Conservation (phyloP, 2,797 vertebrate species). For the Ptychadena robeensis region DNA sequence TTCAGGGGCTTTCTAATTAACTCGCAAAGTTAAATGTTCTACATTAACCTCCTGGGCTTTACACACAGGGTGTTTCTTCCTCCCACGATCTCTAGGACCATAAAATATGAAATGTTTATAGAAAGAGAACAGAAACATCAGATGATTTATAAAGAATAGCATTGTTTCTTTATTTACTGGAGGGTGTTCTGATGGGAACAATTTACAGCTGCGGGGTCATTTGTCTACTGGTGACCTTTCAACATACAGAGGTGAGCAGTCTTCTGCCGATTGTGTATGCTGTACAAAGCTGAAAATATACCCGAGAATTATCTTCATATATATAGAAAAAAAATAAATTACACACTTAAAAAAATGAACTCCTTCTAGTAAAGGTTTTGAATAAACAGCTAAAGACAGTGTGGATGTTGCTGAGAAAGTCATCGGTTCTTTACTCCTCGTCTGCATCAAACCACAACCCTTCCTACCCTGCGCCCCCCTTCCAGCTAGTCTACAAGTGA, state of each 20-base stretch:
- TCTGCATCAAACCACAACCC: not conserved
- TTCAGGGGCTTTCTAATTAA: no score
- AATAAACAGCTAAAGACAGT: slow-evolving; percentile 12
- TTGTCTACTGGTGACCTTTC: not conserved
- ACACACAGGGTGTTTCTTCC: no score
- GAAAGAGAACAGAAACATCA: not conserved
- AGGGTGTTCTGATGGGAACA: not conserved
- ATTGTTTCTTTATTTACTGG: not conserved
- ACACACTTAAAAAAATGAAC: not conserved
- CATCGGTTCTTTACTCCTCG: not conserved
- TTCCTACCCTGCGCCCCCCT: not conserved
- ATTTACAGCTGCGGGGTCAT: not conserved
- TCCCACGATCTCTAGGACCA: no score
- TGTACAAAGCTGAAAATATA: slow-evolving; percentile 9
- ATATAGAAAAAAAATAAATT: slow-evolving; percentile 43
- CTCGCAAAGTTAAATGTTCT: no score
- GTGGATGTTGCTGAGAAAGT: not conserved
- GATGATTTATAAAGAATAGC: not conserved
- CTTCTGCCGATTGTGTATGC: not conserved
- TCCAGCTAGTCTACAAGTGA: not conserved
- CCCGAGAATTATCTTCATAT: not conserved
- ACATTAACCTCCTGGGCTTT: no score
- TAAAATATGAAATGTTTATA: not conserved
- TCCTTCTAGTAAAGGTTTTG: not conserved
- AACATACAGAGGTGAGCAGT: not conserved